These are phyloP conservation scores for Monopis laevigella DNA, from an alignment of 2,888 invertebrate genomes.

Conservation along the genomic window DNA sequence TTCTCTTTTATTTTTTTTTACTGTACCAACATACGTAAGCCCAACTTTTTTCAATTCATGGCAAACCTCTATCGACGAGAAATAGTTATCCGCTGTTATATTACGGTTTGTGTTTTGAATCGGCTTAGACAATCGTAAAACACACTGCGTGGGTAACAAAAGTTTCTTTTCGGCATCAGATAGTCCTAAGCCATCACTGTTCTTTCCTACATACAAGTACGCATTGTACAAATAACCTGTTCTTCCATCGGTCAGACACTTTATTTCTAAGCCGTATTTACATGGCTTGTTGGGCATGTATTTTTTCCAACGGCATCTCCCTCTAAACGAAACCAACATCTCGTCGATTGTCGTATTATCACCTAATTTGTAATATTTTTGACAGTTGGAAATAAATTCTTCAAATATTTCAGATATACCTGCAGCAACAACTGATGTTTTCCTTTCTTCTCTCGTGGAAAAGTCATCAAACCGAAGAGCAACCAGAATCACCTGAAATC, in stretches of 20 bases:
- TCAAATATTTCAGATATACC: not conserved
- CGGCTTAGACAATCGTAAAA: not conserved
- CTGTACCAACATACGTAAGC: constrained; percentile 4
- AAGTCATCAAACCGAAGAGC: not conserved
- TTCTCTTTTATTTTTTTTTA: constrained; percentile 5
- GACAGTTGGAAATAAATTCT: not conserved
- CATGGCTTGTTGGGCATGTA: not conserved
- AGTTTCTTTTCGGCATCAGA: not conserved
- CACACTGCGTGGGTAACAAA: not conserved
- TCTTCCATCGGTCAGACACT: not conserved
- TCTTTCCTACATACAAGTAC: not conserved
- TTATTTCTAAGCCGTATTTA: not conserved
- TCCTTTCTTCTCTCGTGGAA: not conserved
- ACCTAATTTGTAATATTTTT: not conserved
- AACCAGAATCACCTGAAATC: not conserved
- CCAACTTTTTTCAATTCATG: not conserved
- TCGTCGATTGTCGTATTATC: not conserved
- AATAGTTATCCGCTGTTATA: constrained; percentile 4
- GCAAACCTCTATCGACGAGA: not conserved
- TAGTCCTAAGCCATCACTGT: not conserved
- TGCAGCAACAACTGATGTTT: not conserved
- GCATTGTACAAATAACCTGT: not conserved
- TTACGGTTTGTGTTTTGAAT: not conserved
- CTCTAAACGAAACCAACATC: not conserved
- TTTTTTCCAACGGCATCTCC: not conserved